A percentile compares a stretch with the other conserved stretches of the same genome.
Evolutionary conservation across 2,113 vertebrate genomes (phyloP).

Genomic region (Coptodon bakossiorum): DNA sequence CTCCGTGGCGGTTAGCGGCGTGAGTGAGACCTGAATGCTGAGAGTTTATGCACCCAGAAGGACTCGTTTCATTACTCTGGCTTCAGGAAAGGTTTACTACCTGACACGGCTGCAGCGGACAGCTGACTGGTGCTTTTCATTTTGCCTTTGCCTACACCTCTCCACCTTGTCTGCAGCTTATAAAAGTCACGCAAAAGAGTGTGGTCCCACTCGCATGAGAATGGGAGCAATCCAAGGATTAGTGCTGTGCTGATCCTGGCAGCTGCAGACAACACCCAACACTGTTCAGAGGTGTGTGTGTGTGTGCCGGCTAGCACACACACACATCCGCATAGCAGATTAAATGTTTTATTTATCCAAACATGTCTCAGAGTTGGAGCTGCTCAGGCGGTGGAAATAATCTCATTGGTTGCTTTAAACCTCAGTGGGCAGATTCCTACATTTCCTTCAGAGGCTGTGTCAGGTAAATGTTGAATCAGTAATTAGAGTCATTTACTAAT

Average conservation of each 20-base stretch:
- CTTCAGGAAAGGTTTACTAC: conserved; percentile 30
- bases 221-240: conserved; percentile 52
- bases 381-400: conserved; percentile 10
- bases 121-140: conserved; percentile 47
- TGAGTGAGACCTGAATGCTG: conserved; percentile 26
- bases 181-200: conserved; percentile 34
- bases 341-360: conserved; percentile 49
- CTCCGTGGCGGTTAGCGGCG: conserved; percentile 24
- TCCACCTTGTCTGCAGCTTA: conserved; percentile 8
- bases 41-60: conserved; percentile 21
- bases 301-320: not conserved
- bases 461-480: not conserved
- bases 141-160: conserved; percentile 32
- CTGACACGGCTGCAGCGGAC: conserved; percentile 25
- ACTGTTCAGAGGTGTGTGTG: conserved; percentile 7
- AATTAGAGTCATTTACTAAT: not conserved
- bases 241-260: conserved; percentile 31
- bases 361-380: conserved; percentile 12
- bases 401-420: conserved; percentile 1
- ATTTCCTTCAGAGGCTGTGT: not conserved
- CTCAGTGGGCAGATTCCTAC: not conserved
- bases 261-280: conserved; percentile 24
- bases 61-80: conserved; percentile 51
- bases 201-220: not conserved
- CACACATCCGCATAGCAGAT: conserved; percentile 21